A percentile compares a stretch with the other conserved stretches of the same genome.
Evolutionary conservation across 2,888 invertebrate species (phyloP).

Genomic region (Drosophila neutralis): DNA sequence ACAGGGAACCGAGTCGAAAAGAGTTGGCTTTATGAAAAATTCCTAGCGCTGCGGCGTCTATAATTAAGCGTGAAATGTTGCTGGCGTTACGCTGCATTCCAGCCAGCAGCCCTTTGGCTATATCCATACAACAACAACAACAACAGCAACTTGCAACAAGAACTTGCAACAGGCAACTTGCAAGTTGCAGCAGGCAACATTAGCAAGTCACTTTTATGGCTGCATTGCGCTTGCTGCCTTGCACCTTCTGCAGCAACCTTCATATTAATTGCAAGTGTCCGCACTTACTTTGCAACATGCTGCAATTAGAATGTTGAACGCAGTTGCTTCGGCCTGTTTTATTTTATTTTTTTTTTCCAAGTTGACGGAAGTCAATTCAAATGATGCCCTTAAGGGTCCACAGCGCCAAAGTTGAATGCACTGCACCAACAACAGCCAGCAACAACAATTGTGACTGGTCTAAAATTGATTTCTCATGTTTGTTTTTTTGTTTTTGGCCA

Average conservation of each 20-base stretch:
- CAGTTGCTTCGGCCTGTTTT: conserved; percentile 16
- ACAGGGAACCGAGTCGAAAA: conserved; percentile 1
- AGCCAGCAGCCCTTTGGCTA: conserved; percentile 63
- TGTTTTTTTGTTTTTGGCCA: conserved; percentile 28
- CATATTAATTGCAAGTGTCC: conserved; percentile 81
- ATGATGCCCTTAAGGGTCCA: conserved; percentile 50
- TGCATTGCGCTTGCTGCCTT: conserved; percentile 31
- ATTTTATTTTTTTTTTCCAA: conserved; percentile 13
- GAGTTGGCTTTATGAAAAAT: conserved; percentile 63
- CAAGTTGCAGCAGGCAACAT: conserved; percentile 22
- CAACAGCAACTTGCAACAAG: conserved; percentile 1
- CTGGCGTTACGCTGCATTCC: conserved; percentile 78
- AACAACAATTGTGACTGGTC: conserved; percentile 32
- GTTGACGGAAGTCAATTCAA: conserved; percentile 78
- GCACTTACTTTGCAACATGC: conserved; percentile 79
- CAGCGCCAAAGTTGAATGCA: conserved; percentile 55
- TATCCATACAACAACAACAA: conserved; percentile 30
- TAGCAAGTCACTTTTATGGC: conserved; percentile 56
- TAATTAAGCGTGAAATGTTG: conserved; percentile 82
- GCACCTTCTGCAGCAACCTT: conserved; percentile 53
- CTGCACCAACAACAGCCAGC: conserved; percentile 13
- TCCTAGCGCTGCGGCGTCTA: conserved; percentile 78
- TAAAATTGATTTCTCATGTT: conserved; percentile 78
- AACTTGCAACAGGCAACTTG: conserved; percentile 7
- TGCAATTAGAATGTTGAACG: conserved; percentile 73